A percentile compares a stretch with the other conserved stretches of the same genome.
Conservation (phyloP, 2,113 vertebrate genomes). For the Empidonax alnorum region DNA sequence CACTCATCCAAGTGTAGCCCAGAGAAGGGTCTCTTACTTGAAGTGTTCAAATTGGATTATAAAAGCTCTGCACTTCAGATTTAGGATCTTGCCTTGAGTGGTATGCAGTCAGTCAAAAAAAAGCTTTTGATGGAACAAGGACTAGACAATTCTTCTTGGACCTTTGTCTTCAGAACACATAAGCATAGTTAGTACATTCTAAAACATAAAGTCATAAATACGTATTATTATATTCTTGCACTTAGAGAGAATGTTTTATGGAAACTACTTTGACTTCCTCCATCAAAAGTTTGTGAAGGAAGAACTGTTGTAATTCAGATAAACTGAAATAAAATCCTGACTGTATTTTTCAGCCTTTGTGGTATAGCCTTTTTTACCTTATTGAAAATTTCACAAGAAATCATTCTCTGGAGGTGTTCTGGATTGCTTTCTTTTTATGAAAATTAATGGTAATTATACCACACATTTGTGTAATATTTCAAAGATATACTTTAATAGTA, state of each 20-base stretch:
- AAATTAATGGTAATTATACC: not conserved
- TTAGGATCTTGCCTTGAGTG: rapidly evolving
- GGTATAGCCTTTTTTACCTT: not conserved
- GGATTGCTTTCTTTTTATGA: not conserved
- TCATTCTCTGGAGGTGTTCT: not conserved
- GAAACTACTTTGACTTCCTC: not conserved
- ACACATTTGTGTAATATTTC: not conserved
- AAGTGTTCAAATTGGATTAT: not conserved
- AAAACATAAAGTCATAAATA: not conserved
- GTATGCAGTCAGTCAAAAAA: rapidly evolving
- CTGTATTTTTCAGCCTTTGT: not conserved
- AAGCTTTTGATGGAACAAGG: not conserved
- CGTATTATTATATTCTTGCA: not conserved
- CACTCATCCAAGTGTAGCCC: not conserved
- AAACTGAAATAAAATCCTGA: not conserved
- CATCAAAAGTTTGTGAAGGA: not conserved
- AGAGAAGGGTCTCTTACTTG: not conserved
- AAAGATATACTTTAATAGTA: not conserved
- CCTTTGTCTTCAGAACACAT: not conserved
- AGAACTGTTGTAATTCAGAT: not conserved
- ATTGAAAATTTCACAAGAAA: not conserved
- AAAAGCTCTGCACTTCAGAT: not conserved
- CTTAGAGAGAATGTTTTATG: not conserved
- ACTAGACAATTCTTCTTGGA: not conserved
- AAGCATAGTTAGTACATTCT: not conserved